These are phyloP conservation scores for Rhinopithecus roxellana DNA, from an alignment of 2,113 vertebrate genomes.

Conservation along the genomic window DNA sequence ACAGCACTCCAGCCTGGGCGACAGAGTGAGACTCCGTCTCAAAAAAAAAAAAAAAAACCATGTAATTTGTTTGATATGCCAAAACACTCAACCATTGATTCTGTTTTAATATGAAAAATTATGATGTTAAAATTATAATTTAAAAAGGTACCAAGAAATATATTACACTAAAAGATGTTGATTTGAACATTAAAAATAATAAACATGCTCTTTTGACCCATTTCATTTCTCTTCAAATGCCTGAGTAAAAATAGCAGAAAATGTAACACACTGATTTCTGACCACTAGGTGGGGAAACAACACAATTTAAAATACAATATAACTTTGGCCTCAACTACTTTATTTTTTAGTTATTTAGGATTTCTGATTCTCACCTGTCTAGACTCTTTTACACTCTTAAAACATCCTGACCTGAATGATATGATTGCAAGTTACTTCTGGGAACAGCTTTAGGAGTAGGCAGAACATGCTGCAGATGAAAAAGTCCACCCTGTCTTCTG, in stretches of 20 bases:
- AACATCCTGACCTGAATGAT: not conserved
- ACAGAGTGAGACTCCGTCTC: too few relatives aligned
- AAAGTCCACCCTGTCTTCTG: not conserved
- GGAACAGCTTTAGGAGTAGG: not conserved
- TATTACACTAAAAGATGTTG: not conserved
- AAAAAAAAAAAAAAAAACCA: not conserved
- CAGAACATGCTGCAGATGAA: not conserved
- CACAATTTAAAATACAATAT: slow-evolving; percentile 56
- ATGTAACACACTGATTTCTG: not conserved
- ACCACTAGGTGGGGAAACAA: slow-evolving; percentile 77
- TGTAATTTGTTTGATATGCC: not conserved
- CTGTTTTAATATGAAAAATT: not conserved
- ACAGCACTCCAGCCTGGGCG: too few relatives aligned
- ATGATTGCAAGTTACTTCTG: not conserved
- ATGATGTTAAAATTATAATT: not conserved
- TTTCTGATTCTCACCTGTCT: slow-evolving; percentile 4
- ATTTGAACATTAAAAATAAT: not conserved
- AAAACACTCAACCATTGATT: not conserved
- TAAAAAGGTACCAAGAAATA: not conserved
- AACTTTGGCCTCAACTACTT: not conserved
- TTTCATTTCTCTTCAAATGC: not conserved
- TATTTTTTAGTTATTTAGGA: not conserved
- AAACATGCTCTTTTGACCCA: not conserved
- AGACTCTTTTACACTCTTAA: not conserved
- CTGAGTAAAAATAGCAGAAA: not conserved